Evolutionary conservation across 2,888 invertebrate genomes (phyloP).

Genomic region (Helicoverpa assulta): DNA sequence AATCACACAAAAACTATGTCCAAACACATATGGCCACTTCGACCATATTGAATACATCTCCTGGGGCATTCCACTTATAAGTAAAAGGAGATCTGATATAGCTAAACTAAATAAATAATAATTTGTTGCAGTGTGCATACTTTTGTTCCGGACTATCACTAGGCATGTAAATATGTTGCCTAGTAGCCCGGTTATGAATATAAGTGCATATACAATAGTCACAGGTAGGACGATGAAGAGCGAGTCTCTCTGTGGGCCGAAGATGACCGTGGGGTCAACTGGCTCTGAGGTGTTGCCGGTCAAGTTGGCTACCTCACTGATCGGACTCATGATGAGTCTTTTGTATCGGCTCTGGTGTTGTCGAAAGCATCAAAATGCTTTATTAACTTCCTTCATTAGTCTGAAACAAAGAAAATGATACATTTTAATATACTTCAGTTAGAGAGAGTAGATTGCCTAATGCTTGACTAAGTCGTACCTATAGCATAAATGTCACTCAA

Average conservation of each 20-base stretch:
- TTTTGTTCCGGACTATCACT: constrained; percentile 95
- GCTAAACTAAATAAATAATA: constrained; percentile 96
- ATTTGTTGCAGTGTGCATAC: constrained; percentile 95
- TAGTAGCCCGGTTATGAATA: constrained; percentile 94
- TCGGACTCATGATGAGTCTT: constrained; percentile 44
- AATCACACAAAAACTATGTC: constrained; percentile 94
- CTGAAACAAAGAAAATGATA: constrained; percentile 47
- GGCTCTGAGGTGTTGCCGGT: constrained; percentile 52
- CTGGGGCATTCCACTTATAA: constrained; percentile 95
- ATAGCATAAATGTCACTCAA: too few species aligned
- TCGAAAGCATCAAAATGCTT: constrained; percentile 15
- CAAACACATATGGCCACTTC: constrained; percentile 94
- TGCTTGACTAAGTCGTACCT: too few species aligned
- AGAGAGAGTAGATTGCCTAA: too few species aligned
- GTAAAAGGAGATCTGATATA: constrained; percentile 94
- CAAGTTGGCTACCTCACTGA: constrained; percentile 39
- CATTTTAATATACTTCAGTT: too few species aligned
- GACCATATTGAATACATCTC: constrained; percentile 95
- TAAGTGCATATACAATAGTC: constrained; percentile 93
- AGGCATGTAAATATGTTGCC: constrained; percentile 96
- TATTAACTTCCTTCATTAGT: constrained; percentile 25
- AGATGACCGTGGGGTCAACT: constrained; percentile 77
- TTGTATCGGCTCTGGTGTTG: background rate
- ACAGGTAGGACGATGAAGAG: constrained; percentile 92
- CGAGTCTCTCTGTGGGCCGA: constrained; percentile 88